Percentiles rank a stretch among this genome's conserved stretches.
Conservation (phyloP, 1,140 invertebrate genomes). For the Magallana gigas region DNA sequence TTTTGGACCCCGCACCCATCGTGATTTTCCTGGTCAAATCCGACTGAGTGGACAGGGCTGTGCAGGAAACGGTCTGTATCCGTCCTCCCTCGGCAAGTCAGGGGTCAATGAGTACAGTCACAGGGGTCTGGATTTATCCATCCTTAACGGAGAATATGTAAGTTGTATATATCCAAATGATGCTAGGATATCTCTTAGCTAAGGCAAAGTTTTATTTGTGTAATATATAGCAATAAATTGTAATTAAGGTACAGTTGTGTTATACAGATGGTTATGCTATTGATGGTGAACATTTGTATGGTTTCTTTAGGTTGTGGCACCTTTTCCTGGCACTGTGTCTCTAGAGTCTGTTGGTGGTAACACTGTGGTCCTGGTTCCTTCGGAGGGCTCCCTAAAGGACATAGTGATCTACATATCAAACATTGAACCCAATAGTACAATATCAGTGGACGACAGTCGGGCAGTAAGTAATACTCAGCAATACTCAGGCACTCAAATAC, state of each 20-base stretch:
- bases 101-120: constrained; percentile 52
- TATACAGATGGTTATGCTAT: too few species aligned
- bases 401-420: constrained; percentile 56
- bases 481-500: too few species aligned
- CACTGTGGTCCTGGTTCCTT: constrained; percentile 56
- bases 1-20: constrained; percentile 62
- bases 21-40: constrained; percentile 56
- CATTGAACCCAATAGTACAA: constrained; percentile 59
- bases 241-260: too few species aligned
- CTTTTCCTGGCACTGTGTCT: constrained; percentile 58
- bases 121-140: constrained; percentile 58
- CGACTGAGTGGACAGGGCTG: constrained; percentile 53
- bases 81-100: constrained; percentile 40
- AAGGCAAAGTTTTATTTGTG: too few species aligned
- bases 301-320: constrained; percentile 53
- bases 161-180: background rate
- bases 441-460: background rate
- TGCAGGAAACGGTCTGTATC: constrained; percentile 58
- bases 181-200: too few species aligned
- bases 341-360: constrained; percentile 42
- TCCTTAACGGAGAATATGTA: constrained; percentile 24
- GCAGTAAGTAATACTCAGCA: constrained; percentile 5
- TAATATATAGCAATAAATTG: too few species aligned
- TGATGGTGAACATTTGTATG: too few species aligned
- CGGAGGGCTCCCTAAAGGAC: constrained; percentile 57